phyloP scores from a whole-genome alignment of 2,797 vertebrate species.

The Ibycter americanus region DNA sequence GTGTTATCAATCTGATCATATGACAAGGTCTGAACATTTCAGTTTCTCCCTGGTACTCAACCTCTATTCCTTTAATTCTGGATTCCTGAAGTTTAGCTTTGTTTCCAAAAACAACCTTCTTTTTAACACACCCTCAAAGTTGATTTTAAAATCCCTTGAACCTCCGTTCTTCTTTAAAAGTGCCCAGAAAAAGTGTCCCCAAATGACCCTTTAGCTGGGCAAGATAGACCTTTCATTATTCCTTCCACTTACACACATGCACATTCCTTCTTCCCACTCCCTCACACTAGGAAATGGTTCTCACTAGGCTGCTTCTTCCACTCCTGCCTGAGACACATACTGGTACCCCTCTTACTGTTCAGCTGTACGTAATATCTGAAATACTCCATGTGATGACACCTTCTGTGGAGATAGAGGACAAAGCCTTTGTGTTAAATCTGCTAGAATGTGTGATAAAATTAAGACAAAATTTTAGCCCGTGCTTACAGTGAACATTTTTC shows the following conservation, averaged over 20 bases:
- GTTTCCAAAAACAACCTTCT: background rate
- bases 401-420: background rate
- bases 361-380: background rate
- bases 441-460: background rate
- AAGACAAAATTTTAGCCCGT: background rate
- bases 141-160: background rate
- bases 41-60: background rate
- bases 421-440: background rate
- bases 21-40: background rate
- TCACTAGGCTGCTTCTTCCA: background rate
- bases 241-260: background rate
- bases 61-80: background rate
- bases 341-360: background rate
- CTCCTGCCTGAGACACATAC: background rate
- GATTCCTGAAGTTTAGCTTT: background rate
- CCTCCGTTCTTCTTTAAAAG: background rate
- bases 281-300: background rate
- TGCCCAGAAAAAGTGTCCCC: background rate
- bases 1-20: background rate
- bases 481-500: fast-evolving
- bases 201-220: background rate
- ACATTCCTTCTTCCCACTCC: background rate
- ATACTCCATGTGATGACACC: background rate
- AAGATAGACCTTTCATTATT: background rate
- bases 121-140: background rate